A percentile compares a stretch with the other conserved stretches of the same genome.
These are phyloP conservation scores for Mugil cephalus DNA, from an alignment of 2,113 vertebrate genomes.

Conservation along the genomic window DNA sequence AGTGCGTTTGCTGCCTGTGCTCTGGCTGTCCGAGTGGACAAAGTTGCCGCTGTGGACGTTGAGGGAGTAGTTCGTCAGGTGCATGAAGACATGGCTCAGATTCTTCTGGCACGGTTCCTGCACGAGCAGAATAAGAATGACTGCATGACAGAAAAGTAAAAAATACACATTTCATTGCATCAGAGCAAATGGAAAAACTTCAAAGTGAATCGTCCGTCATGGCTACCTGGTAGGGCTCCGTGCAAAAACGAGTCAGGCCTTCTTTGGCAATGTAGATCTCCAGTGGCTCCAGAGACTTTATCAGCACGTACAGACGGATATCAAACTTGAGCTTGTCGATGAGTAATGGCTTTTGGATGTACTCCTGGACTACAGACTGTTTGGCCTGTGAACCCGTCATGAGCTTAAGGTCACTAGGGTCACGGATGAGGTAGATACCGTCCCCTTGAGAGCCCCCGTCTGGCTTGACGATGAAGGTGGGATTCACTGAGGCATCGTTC, in stretches of 20 bases:
- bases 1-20: constrained; percentile 96
- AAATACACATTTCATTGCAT: not conserved
- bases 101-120: constrained; percentile 93
- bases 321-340: constrained; percentile 98
- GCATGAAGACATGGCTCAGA: constrained; percentile 96
- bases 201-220: not conserved
- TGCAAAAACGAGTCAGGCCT: constrained; percentile 96
- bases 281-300: constrained; percentile 94
- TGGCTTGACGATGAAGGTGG: constrained; percentile 96
- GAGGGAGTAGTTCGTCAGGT: constrained; percentile 97
- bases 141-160: not conserved
- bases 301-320: constrained; percentile 95
- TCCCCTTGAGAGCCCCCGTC: constrained; percentile 97
- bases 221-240: constrained; percentile 93
- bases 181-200: not conserved
- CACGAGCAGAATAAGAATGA: not conserved
- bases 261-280: constrained; percentile 98
- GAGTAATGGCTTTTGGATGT: constrained; percentile 93
- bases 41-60: constrained; percentile 96
- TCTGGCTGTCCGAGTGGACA: constrained; percentile 92
- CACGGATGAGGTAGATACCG: constrained; percentile 98
- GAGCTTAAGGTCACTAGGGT: constrained; percentile 89
- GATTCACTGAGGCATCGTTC: constrained; percentile 85
- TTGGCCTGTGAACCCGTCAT: constrained; percentile 85
- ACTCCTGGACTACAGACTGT: constrained; percentile 95